A percentile compares a stretch with the other conserved stretches of the same genome.
Conservation (phyloP, 2,797 vertebrate species). For the Scleropages formosus region DNA sequence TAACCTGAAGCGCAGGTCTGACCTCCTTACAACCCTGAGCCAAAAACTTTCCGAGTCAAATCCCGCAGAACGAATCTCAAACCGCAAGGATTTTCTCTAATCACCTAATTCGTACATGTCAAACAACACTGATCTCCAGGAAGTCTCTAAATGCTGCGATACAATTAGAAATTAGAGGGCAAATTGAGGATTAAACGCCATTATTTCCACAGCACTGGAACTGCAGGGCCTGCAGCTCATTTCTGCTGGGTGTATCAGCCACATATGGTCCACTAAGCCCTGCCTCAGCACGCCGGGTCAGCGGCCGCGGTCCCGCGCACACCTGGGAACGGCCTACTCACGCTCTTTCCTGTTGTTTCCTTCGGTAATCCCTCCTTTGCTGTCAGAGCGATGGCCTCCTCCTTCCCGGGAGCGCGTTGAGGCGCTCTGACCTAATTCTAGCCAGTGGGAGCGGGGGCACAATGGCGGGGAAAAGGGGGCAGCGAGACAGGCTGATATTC, state of each 20-base stretch:
- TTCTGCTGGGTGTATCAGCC: slow-evolving; percentile 10
- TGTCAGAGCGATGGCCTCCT: slow-evolving; percentile 5
- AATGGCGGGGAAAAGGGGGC: slow-evolving; percentile 2
- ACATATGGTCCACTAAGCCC: slow-evolving; percentile 8
- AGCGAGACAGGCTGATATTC: slow-evolving; percentile 13
- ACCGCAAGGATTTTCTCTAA: slow-evolving; percentile 20
- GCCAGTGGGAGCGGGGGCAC: slow-evolving; percentile 16
- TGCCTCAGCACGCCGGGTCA: background rate
- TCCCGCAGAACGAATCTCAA: slow-evolving; percentile 24
- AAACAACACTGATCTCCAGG: slow-evolving; percentile 28
- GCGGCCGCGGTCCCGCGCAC: background rate
- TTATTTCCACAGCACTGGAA: slow-evolving; percentile 20
- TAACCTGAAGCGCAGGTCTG: slow-evolving; percentile 26
- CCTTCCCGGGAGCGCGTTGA: slow-evolving; percentile 20
- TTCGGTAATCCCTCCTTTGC: slow-evolving; percentile 22
- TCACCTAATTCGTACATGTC: slow-evolving; percentile 30
- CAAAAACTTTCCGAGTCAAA: slow-evolving; percentile 24
- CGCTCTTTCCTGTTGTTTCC: slow-evolving; percentile 8
- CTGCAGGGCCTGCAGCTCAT: slow-evolving; percentile 7
- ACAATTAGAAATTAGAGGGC: slow-evolving; percentile 29
- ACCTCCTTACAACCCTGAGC: slow-evolving; percentile 18
- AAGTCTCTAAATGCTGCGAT: slow-evolving; percentile 23
- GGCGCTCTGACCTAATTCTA: slow-evolving; percentile 25
- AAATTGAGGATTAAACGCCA: slow-evolving; percentile 28
- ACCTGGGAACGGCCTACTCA: slow-evolving; percentile 18